Conservation (phyloP, 2,888 invertebrate genomes). For the Zootermopsis nevadensis region DNA sequence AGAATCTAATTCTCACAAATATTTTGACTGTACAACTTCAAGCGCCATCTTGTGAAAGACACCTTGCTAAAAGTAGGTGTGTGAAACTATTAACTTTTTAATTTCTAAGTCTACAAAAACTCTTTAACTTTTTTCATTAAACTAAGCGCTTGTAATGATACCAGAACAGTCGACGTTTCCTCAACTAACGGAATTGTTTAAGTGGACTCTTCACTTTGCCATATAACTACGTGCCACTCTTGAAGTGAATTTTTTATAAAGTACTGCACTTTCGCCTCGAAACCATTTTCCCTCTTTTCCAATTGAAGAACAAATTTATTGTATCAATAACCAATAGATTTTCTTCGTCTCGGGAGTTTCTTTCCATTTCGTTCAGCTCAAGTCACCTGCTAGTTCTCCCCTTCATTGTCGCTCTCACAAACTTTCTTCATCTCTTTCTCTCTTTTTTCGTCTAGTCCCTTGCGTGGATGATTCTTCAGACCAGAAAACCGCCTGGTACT, state of each 20-base stretch:
- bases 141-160: background rate
- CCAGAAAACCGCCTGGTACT: no score
- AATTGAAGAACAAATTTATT: conserved; percentile 36
- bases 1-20: no score
- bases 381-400: background rate
- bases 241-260: conserved; percentile 2
- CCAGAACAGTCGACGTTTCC: background rate
- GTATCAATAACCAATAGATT: conserved; percentile 40
- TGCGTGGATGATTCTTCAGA: no score
- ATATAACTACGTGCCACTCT: background rate
- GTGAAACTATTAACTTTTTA: background rate
- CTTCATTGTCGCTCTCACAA: background rate
- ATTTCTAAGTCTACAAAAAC: background rate
- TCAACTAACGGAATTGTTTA: background rate
- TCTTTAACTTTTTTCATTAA: conserved; percentile 17
- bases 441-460: background rate
- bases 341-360: conserved; percentile 10
- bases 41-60: no score
- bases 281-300: background rate
- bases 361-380: conserved; percentile 5
- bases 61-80: background rate
- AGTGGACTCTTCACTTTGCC: background rate
- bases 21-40: no score
- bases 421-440: background rate
- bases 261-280: background rate